A percentile compares a stretch with the other conserved stretches of the same genome.
Evolutionary conservation across 2,797 vertebrate species (phyloP).

Genomic region (Novumbra hubbsi): DNA sequence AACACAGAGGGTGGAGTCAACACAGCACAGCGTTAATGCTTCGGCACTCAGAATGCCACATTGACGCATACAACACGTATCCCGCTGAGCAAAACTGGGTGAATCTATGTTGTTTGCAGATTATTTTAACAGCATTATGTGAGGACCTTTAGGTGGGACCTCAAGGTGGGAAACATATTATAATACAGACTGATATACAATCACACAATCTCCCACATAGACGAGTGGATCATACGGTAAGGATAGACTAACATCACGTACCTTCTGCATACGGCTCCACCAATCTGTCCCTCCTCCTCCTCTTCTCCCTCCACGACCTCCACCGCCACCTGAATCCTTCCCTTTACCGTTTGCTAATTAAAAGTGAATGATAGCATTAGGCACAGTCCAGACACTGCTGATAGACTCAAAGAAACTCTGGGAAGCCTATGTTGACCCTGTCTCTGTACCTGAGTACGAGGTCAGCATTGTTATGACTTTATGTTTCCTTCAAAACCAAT

Average conservation of each 20-base stretch:
- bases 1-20: background rate
- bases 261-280: constrained; percentile 80
- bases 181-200: too few relatives aligned
- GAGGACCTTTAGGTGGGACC: too few relatives aligned
- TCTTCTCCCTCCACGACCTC: constrained; percentile 43
- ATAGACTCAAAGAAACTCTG: background rate
- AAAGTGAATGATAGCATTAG: background rate
- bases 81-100: too few relatives aligned
- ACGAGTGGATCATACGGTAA: background rate
- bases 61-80: background rate
- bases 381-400: background rate
- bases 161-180: too few relatives aligned
- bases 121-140: too few relatives aligned
- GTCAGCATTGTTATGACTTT: too few relatives aligned
- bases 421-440: background rate
- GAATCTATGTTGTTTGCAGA: too few relatives aligned
- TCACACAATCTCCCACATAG: too few relatives aligned
- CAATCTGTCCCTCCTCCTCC: constrained; percentile 65
- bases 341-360: constrained; percentile 61
- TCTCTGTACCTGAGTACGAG: too few relatives aligned
- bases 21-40: background rate
- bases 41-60: background rate
- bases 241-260: constrained; percentile 27
- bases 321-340: constrained; percentile 37
- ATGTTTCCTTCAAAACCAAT: too few relatives aligned